Evolutionary conservation across 2,888 invertebrate species (phyloP), one percentile per base, ranked within the genome.

Genomic region (Nebria brevicollis): DNA sequence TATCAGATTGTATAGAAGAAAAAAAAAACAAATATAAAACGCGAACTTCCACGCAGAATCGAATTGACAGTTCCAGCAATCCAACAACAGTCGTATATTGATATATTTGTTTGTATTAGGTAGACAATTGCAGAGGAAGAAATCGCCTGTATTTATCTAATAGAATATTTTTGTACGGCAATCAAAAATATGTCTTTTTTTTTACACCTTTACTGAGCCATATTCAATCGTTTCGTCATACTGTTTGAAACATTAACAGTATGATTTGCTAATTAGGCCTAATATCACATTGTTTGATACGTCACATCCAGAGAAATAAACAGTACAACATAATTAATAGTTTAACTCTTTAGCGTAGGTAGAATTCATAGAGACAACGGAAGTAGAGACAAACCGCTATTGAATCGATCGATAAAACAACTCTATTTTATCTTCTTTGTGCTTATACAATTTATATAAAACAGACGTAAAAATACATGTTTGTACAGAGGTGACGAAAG

Each of bases 31-130:
- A n/a, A n/a, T n/a, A n/a, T n/a, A n/a, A 11, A 25, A 70, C 26
- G 68, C n/a, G 70, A 26, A 70, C 6, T 26, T 70, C 34, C 54
- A 54, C 70, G 26, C 68, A 65, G 7, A 74, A 34, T 68, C 34
- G 74, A 79, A 79, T 79, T 79, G 79, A 79, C 79, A 79, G 79
- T 79, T 74, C 78, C 72, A 54, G 20, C 41, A 66, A 74, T 72
- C 65, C 66, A 42, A 78, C 73, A 66, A 78, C 73, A 66, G 66
- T 73, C 78, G 43, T 25, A 68, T 25, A 68, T 68, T 26, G 68
- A 68, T 25, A 26, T 68, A 25, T 68, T 68, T 68, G 15, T 68
- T 11, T 68, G 20, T 34, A 80, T 68, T 75, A 77, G 70, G 75
- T 75, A 80, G 80, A 75, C 75, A 80, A 64, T 70, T 75, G 54